Evolutionary conservation across 1,140 invertebrate genomes (phyloP), one percentile per base, ranked within the genome.

Genomic region (Ceratosolen fusciceps): DNA sequence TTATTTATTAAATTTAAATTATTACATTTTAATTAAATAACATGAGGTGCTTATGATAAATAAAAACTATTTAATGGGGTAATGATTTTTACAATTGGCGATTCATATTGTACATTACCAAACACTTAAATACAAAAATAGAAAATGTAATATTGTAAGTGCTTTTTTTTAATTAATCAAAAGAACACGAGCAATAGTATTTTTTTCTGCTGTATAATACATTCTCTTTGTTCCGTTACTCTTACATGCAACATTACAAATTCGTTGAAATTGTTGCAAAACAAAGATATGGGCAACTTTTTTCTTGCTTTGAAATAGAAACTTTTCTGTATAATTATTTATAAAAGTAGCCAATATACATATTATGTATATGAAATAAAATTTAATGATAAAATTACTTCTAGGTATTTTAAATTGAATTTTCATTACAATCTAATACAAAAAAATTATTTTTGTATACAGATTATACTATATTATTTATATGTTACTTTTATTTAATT

Each of bases 261-360:
- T 1, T 47, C 24, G 19, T 74, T 43, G 56, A 62, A 74, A 62
- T 74, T 43, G 56, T 62, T 47, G 4, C 2, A 62, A 12, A 49
- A 31, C 24, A 62, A n/a, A n/a, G 73, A 62, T 49, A 21, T 43
- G 52, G 52, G 54, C 34, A 60, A 21, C 54, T 62, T 74, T 74
- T 52, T 74, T 74, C n/a, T 74, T 74, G 71, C 71, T 74, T 74
- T 49, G 56, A 74, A 74, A 74, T 62, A 8, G 56, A 74, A 5
- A 62, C 37, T 62, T 74, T 74, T 16, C 8, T 4, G 10, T 37
- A 72, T 7, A 52, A 72, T 72, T 71, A 31, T 52, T 71, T 52
- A 54, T 52, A 34, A 52, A 52, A 71, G 47, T 71, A 19, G 54
- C 47, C 24, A 58, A 37, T 73, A 73, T 58, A 54, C 12, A 34